Evolutionary conservation across 2,888 invertebrate genomes (phyloP), one percentile per base, ranked within the genome.

Genomic region (Tethea ocularis): DNA sequence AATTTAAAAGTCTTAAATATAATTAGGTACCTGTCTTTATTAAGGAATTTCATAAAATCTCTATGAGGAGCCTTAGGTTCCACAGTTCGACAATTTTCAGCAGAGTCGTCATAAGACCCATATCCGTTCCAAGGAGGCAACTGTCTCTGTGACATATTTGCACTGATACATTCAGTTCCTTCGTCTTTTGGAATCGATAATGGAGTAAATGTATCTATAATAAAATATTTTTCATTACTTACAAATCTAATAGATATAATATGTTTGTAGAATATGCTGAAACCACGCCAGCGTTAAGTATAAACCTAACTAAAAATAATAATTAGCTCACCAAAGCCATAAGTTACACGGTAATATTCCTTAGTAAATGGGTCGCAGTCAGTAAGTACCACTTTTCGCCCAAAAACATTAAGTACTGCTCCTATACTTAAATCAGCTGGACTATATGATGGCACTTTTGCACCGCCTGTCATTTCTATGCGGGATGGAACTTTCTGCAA

Each of bases 91-190:
- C 98, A 98, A 79, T 98, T 98, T 69, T 96, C 96, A 10, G 97
- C 96, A 0, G 98, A 98, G 82, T 98, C 98, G 63, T 97, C 97
- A 78, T 97, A 96, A 0, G 96, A 95, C 0, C 98, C 98, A 87
- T 96, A 98, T 3, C 98, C 98, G 79, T 98, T 98, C 95, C 97
- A 98, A 0, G 98, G 98, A 0, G 98, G 98, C 52, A 96, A 79
- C 67, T 94, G 85, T 1, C 94, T 84, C 23, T 93, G 86, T 4
- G 82, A 78, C 52, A 88, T 63, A 1, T 69, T 76, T 56, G 86
- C 74, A 59, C 87, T 73, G 11, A 89, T 62, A 56, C 82, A 80
- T 59, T 86, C 84, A 0, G 71, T 77, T 5, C 77, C 69, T 10
- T 83, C 73, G 17, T 87, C 84, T 33, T 79, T 74, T 1, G 95